Conservation (phyloP, 2,113 vertebrate genomes). For the Anguilla rostrata region DNA sequence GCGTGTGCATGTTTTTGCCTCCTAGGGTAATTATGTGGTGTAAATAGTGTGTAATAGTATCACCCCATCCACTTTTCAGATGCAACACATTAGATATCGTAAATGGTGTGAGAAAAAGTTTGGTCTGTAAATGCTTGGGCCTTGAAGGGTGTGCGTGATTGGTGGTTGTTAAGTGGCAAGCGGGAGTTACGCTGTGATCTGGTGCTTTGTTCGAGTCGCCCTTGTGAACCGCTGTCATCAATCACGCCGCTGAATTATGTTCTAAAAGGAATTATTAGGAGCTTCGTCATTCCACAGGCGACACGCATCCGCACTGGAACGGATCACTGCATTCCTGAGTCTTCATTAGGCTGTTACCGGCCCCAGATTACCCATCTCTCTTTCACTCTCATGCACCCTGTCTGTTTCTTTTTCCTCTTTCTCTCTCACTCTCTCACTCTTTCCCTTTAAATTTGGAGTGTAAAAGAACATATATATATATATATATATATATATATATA, state of each 20-base stretch:
- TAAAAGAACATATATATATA: no score
- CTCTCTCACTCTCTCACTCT: background rate
- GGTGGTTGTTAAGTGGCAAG: background rate
- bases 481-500: no score
- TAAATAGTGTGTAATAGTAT: no score
- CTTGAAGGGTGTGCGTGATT: background rate
- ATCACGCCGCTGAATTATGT: background rate
- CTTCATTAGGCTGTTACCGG: conserved; percentile 6
- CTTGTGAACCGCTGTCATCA: conserved; percentile 19
- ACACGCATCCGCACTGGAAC: background rate
- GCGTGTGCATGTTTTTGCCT: background rate
- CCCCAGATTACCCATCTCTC: conserved; percentile 16
- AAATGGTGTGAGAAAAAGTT: no score
- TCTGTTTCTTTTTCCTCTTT: background rate
- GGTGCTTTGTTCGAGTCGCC: background rate
- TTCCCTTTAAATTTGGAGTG: background rate
- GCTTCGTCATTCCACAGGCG: background rate
- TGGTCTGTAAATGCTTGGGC: background rate
- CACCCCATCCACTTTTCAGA: background rate
- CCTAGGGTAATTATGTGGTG: background rate
- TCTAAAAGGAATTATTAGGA: conserved; percentile 24
- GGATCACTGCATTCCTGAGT: background rate
- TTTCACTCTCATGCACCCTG: background rate
- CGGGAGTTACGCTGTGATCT: no score
- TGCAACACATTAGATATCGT: background rate